Evolutionary conservation across 2,113 vertebrate genomes (phyloP), one percentile per base, ranked within the genome.

Genomic region (Clinocottus analis): DNA sequence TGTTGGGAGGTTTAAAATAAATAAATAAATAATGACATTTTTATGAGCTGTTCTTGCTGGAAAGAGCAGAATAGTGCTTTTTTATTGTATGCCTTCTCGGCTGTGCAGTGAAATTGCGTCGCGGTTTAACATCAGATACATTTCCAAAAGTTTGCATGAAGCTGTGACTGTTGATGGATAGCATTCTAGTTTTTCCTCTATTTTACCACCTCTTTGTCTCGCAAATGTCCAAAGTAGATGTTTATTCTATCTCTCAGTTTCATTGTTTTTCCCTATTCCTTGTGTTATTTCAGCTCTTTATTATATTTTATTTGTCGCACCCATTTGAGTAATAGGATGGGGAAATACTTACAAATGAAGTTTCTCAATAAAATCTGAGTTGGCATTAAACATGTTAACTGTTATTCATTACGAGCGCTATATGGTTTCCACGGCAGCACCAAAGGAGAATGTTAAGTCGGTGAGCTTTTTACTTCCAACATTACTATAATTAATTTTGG

Each of bases 291-390:
- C 27, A 79, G 25, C 58, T 41, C 75, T 85, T 71, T 49, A 78
- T 64, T 80, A 8, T 37, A 87, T 86, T 91, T 87, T 85, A 87
- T 88, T 86, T 67, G 66, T 65, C 73, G 53, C 66, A 63, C 47
- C 75, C 51, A 64, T 60, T 47, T 81, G 65, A 75, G 70, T 79
- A 79, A 84, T 65, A 21, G 17, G n/a, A 5, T 33, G 41, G 59
- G 51, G 55, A 71, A 78, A 80, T 79, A 77, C 23, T 47, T 41
- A 41, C 17, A 75, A 88, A 86, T 64, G 85, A 77, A 77, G 35
- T 73, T 68, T 70, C 66, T 85, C 80, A 89, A 89, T 90, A 87
- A 84, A 77, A 86, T 86, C 17, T 83, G 47, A 75, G 64, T 69
- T 53, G 56, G 43, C 63, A 77, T 77, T 65, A 58, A 81, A 78